Evolutionary conservation across 2,797 vertebrate species (phyloP).

Genomic region (Peromyscus melanophrys): DNA sequence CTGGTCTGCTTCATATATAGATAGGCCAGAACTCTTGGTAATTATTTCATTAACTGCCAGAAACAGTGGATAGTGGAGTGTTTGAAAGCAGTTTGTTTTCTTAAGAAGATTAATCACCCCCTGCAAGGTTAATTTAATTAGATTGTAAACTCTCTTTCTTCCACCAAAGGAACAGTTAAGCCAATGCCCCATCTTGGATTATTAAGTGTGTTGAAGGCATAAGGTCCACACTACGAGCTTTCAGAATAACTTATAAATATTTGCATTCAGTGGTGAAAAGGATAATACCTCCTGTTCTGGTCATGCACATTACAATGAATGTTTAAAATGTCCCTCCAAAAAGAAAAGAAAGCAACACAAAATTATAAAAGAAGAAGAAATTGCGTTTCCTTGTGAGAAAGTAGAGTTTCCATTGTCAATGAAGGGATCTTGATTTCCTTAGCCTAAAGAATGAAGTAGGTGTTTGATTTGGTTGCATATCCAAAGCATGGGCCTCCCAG

Average conservation of each 20-base stretch:
- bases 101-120: slow-evolving; percentile 85
- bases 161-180: slow-evolving; percentile 71
- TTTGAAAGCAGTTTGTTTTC: slow-evolving; percentile 83
- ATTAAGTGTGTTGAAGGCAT: slow-evolving; percentile 60
- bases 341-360: slow-evolving; percentile 51
- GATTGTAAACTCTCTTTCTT: slow-evolving; percentile 74
- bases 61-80: slow-evolving; percentile 79
- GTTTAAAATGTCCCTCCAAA: slow-evolving; percentile 16
- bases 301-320: slow-evolving; percentile 45
- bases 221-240: slow-evolving; percentile 65
- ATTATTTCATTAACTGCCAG: slow-evolving; percentile 82
- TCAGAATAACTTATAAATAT: slow-evolving; percentile 66
- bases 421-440: slow-evolving; percentile 15
- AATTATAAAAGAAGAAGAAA: slow-evolving; percentile 31
- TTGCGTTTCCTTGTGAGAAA: slow-evolving; percentile 30
- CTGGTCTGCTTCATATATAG: slow-evolving; percentile 70
- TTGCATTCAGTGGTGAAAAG: slow-evolving; percentile 53
- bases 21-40: slow-evolving; percentile 73
- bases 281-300: slow-evolving; percentile 51
- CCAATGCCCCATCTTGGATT: slow-evolving; percentile 66
- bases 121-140: slow-evolving; percentile 83
- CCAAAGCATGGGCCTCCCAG: slow-evolving; percentile 17
- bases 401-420: slow-evolving; percentile 24
- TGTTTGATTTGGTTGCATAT: slow-evolving; percentile 39
- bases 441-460: slow-evolving; percentile 31